Evolutionary conservation across 2,888 invertebrate species (phyloP).

Genomic region (Papilio elwesi): DNA sequence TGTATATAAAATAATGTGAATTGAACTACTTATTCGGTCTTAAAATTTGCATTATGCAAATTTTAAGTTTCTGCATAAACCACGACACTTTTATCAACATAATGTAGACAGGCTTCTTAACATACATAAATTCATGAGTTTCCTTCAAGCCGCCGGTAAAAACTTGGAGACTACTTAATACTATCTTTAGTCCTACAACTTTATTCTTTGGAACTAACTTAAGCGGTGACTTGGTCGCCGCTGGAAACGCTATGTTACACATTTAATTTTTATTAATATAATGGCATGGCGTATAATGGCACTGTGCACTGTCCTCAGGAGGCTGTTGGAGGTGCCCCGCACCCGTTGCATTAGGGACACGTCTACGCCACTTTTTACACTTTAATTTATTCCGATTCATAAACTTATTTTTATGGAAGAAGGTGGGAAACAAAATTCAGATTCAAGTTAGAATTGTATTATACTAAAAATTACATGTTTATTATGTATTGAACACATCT

Average conservation of each 20-base stretch:
- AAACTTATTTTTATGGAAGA: too few relatives aligned
- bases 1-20: not conserved
- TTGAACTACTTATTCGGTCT: not conserved
- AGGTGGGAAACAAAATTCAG: too few relatives aligned
- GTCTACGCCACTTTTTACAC: too few relatives aligned
- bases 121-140: slow-evolving; percentile 22
- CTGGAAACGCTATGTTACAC: slow-evolving; percentile 1
- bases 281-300: too few relatives aligned
- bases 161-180: slow-evolving; percentile 13
- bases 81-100: slow-evolving; percentile 7
- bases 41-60: slow-evolving; percentile 6
- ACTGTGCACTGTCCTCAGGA: too few relatives aligned
- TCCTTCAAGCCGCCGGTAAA: slow-evolving; percentile 7
- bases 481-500: too few relatives aligned
- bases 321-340: too few relatives aligned
- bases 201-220: slow-evolving; percentile 8
- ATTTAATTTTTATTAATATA: not conserved
- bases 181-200: slow-evolving; percentile 18
- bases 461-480: too few relatives aligned
- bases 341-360: too few relatives aligned
- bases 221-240: not conserved
- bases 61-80: not conserved
- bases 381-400: too few relatives aligned
- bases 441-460: too few relatives aligned
- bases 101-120: slow-evolving; percentile 20